A percentile compares a stretch with the other conserved stretches of the same genome.
Conservation (phyloP, 2,797 vertebrate species). For the Aeoliscus strigatus region DNA sequence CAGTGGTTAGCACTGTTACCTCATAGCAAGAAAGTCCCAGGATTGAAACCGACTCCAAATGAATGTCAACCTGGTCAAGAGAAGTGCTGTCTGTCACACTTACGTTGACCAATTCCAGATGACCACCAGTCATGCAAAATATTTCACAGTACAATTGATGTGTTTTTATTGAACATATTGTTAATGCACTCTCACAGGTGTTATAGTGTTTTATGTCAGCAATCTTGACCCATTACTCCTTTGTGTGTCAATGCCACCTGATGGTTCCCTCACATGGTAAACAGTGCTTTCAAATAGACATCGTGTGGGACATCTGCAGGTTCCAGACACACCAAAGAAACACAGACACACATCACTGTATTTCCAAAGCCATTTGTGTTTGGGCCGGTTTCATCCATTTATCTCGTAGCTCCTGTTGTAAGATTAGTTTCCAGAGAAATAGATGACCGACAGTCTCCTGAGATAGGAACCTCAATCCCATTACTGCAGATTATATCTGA, state of each 20-base stretch:
- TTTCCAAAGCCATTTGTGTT: slow-evolving; percentile 25
- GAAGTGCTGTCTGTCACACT: not conserved
- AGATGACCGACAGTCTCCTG: slow-evolving; percentile 61
- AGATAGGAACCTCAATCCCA: slow-evolving; percentile 52
- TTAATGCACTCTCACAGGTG: slow-evolving; percentile 39
- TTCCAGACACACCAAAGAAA: slow-evolving; percentile 50
- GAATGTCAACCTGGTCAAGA: not conserved
- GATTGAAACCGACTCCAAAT: too few species aligned
- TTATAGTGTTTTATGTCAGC: slow-evolving; percentile 45
- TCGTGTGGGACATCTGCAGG: slow-evolving; percentile 46
- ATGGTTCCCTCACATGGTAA: slow-evolving; percentile 12
- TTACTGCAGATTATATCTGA: slow-evolving; percentile 48
- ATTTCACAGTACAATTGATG: slow-evolving; percentile 9
- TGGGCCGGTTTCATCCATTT: slow-evolving; percentile 37
- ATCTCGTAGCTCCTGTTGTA: slow-evolving; percentile 25
- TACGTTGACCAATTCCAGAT: not conserved
- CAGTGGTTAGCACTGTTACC: too few species aligned
- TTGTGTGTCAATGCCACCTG: slow-evolving; percentile 35
- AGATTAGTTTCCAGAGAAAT: slow-evolving; percentile 32
- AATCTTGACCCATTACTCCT: slow-evolving; percentile 44
- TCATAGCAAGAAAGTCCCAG: too few species aligned
- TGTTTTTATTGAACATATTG: slow-evolving; percentile 28
- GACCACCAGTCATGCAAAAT: not conserved
- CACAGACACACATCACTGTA: not conserved
- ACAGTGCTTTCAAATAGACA: slow-evolving; percentile 44